These are phyloP conservation scores for Plagiodera versicolora DNA, from an alignment of 2,888 invertebrate genomes.

Conservation along the genomic window DNA sequence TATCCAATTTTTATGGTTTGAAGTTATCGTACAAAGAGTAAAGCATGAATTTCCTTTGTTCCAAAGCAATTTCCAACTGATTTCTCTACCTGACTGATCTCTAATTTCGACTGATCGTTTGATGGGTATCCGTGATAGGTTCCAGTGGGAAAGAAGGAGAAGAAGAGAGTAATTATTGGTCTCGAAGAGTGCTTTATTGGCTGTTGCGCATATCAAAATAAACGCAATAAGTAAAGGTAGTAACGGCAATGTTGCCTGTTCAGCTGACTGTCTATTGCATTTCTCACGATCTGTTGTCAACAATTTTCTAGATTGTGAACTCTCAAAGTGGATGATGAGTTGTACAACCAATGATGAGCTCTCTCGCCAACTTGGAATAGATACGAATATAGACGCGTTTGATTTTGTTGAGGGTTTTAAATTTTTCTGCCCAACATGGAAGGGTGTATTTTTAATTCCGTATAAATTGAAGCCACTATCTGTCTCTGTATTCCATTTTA, in stretches of 20 bases:
- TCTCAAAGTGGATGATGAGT: too few species aligned
- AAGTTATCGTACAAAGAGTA: slow-evolving; percentile 23
- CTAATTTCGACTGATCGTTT: slow-evolving; percentile 30
- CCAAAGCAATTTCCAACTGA: slow-evolving; percentile 26
- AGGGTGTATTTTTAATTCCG: too few species aligned
- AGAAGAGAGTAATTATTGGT: slow-evolving; percentile 32
- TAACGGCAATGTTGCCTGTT: slow-evolving; percentile 9
- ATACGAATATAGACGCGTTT: too few species aligned
- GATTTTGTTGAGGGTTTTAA: too few species aligned
- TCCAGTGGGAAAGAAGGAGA: slow-evolving; percentile 20
- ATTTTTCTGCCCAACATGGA: too few species aligned
- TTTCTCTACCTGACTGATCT: slow-evolving; percentile 33
- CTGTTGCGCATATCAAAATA: slow-evolving; percentile 30
- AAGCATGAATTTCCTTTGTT: slow-evolving; percentile 23
- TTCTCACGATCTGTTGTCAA: slow-evolving; percentile 2
- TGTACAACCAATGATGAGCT: too few species aligned
- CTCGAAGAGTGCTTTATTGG: slow-evolving; percentile 30
- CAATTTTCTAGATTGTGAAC: neutral
- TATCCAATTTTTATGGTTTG: slow-evolving; percentile 10
- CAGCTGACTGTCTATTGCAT: neutral
- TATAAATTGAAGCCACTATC: neutral
- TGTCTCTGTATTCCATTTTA: slow-evolving; percentile 23
- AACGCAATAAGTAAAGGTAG: slow-evolving; percentile 32
- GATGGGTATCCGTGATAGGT: slow-evolving; percentile 29
- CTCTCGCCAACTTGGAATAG: too few species aligned